Base-by-base conservation (phyloP, 2,888 invertebrate species). In the Ypsolopha scabrella region DNA sequence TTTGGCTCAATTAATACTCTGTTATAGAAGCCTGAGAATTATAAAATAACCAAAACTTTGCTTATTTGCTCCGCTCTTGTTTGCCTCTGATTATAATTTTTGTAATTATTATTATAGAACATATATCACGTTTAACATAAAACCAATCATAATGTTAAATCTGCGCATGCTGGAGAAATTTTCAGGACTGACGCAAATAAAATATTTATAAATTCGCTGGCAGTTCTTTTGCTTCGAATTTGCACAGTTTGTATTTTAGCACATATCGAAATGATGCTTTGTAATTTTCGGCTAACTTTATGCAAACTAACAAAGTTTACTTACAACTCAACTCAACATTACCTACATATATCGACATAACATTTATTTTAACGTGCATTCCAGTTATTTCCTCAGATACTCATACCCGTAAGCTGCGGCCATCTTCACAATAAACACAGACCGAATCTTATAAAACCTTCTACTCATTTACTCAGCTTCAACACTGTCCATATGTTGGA, bases 1-100 rank as follows among this genome's bases (percentile, higher is more conserved):
- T 80, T 79, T 79, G 83, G 82, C 83, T 86, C 82, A 83, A 80
- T 75, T 62, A 63, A 67, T 61, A 65, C 64, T 67, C 60, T 68
- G 75, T 76, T 69, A 72, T 80, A 80, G 78, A 71, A 70, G 77
- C 75, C 76, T 77, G 64, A 63, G 60, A 57, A 62, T 58, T 64
- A 60, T 63, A 68, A 59, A 63, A 64, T 58, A 57, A 63, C 64
- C 57, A 61, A 57, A 58, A 68, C 61, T 60, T 64, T 65, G 80
- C 80, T 80, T 81, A 63, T 62, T 64, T 67, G 74, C 71, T 73
- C 67, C 67, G 68, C 68, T 72, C 67, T 75, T 67, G 60, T 74
- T 76, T 75, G 73, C 72, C 68, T 70, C 61, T 57, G 62, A 57
- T 60, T 56, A 60, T 65, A 61, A 59, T 66, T 41, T 64, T 67